Conservation (phyloP, 2,888 invertebrate species). For the Pollenia labialis region DNA sequence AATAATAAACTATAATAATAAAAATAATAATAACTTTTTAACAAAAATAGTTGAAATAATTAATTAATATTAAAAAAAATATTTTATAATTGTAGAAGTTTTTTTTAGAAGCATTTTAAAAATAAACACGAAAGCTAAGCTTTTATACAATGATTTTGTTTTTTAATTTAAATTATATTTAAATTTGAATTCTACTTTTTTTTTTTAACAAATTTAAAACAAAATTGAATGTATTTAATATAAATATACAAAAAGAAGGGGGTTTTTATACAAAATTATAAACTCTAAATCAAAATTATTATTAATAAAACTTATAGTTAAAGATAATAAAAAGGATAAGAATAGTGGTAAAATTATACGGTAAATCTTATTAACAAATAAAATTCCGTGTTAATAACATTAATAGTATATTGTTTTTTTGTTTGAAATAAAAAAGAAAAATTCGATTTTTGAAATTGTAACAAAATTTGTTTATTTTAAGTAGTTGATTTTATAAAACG, state of each 20-base stretch:
- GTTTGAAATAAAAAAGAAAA: not conserved
- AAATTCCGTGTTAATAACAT: conserved; percentile 19
- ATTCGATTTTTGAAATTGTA: conserved; percentile 7
- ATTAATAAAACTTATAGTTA: not conserved
- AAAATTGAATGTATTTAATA: conserved; percentile 14
- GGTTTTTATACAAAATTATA: conserved; percentile 10
- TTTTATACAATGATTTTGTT: conserved; percentile 57
- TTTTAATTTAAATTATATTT: conserved; percentile 51
- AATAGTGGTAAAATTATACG: conserved; percentile 11
- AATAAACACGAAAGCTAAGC: conserved; percentile 56
- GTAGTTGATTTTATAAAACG: no score
- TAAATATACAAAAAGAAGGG: conserved; percentile 41
- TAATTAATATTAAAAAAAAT: conserved; percentile 40
- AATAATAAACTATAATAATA: conserved; percentile 48
- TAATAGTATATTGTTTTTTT: conserved; percentile 20
- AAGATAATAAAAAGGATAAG: no score
- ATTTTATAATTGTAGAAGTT: not conserved
- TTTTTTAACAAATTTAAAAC: conserved; percentile 19
- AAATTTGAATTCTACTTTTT: conserved; percentile 32
- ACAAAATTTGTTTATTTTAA: not conserved
- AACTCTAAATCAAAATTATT: not conserved
- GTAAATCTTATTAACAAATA: conserved; percentile 36
- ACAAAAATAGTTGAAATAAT: conserved; percentile 44
- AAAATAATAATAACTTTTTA: conserved; percentile 51
- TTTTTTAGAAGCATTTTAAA: not conserved